Evolutionary conservation across 2,888 invertebrate genomes (phyloP), one percentile per base, ranked within the genome.

Genomic region (Agriopis leucophaearia): DNA sequence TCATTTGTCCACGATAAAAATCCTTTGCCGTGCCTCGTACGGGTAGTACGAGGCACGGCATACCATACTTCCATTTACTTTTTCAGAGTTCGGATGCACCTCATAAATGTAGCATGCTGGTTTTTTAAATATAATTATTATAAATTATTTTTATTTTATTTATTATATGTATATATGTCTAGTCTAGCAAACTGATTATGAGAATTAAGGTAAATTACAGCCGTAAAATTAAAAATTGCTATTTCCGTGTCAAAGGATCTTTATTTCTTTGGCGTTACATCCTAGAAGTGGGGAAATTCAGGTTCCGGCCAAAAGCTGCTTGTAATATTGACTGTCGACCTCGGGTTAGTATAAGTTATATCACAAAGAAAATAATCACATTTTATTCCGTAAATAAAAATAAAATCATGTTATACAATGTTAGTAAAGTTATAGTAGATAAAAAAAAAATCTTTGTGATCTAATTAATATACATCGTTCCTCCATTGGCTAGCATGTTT

Each of bases 231-330:
- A 27, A 50, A 81, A 74, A 70, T 68, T 66, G 65, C 27, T 45
- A 71, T 77, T 9, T 66, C 66, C 75, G 81, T 82, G 85, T 85
- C 79, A 84, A 83, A 86, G 78, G 80, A 80, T 78, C 77, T 85
- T 89, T 88, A 88, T 88, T 88, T 88, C 88, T 90, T 91, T 90
- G 90, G 88, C 82, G 88, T 84, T 82, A 64, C 67, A 87, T 84
- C 74, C 59, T 72, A 71, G 63, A 70, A 64, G 64, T 69, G 51
- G 57, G 64, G 60, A 62, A 72, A 71, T 52, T 66, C 50, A 64
- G 65, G 64, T 60, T 69, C 65, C 69, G 51, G 59, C 52, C 56
- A 54, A 50, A 63, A 65, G 58, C 64, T 54, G 63, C 51, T 64
- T 51, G 56, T 58, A 60, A 38, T 69, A 51, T 15, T 54, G 35